A percentile compares a stretch with the other conserved stretches of the same genome.
Evolutionary conservation across 1,140 invertebrate species (phyloP).

Genomic region (Apocrypta bakeri): DNA sequence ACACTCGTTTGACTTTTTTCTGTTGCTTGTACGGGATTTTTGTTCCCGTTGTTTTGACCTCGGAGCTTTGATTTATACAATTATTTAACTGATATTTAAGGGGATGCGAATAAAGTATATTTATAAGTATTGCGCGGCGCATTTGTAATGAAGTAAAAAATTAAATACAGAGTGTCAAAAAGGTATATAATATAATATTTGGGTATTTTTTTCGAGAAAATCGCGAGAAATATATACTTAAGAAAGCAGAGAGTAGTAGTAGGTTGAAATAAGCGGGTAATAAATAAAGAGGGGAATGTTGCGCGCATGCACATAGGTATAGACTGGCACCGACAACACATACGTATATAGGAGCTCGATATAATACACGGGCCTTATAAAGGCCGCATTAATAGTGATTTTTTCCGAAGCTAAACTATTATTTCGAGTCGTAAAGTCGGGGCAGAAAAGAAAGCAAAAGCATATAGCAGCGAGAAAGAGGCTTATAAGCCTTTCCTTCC

Average conservation of each 20-base stretch:
- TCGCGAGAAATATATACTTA: not conserved
- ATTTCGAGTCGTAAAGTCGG: constrained; percentile 12
- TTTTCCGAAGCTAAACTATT: constrained; percentile 2
- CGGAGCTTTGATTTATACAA: no score
- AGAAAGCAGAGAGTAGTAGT: constrained; percentile 3
- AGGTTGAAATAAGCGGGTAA: constrained; percentile 1
- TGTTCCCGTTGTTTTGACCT: no score
- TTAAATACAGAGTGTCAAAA: not conserved
- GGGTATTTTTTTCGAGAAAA: no score
- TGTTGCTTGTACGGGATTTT: no score
- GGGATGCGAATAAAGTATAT: no score
- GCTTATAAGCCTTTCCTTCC: not conserved
- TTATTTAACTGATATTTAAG: no score
- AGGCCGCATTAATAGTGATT: not conserved
- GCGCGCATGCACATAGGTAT: not conserved
- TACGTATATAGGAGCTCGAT: no score
- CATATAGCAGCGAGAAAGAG: not conserved
- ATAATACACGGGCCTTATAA: not conserved
- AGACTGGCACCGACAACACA: no score
- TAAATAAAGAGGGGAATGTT: not conserved
- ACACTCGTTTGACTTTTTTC: no score
- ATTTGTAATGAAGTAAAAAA: not conserved
- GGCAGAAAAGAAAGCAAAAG: not conserved
- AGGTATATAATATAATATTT: not conserved
- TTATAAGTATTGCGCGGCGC: no score